Evolutionary conservation across 2,888 invertebrate species (phyloP), one percentile per base, ranked within the genome.

Genomic region (Biston stratarius): DNA sequence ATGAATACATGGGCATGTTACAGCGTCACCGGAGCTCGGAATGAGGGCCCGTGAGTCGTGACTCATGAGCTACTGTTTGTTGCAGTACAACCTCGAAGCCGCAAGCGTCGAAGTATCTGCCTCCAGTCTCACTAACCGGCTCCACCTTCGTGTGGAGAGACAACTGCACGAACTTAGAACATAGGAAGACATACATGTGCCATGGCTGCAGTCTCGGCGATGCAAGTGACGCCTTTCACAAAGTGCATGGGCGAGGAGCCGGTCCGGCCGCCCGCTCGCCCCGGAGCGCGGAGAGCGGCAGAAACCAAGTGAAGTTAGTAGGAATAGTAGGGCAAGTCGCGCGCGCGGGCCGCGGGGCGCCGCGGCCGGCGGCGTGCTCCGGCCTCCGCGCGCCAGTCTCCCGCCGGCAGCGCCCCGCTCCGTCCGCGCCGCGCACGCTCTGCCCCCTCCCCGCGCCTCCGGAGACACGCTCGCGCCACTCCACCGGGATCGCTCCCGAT

Each of bases 221-320:
- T 74, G 77, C 74, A 71, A 82, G 76, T 78, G 83, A 86, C 82
- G 83, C 87, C 88, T 90, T 90, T 90, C 87, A 90, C 90, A 83
- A 89, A 86, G 72, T 86, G 83, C 84, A 86, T 79, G 81, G 82
- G 84, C 81, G 80, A 76, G 74, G 81, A 73, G 73, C 73, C 75
- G 75, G 67, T 74, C 72, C 73, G 66, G 48, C 59, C 52, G 83
- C 85, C 84, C 84, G 83, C 88, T 83, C 88, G 24, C 24, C 24
- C 24, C 24, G 24, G 24, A 24, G 24, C 1, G 78, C 84, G 77
- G 83, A 85, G 85, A 85, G 86, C 85, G 78, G 77, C 85, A 85
- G 84, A 86, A 88, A 86, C 82, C 87, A 86, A 89, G n/a, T n/a
- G n/a, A n/a, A n/a, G 86, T 89, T 88, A 89, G 82, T 88, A 88